Evolutionary conservation across 2,797 vertebrate genomes (phyloP).

Genomic region (Muscicapa striata): DNA sequence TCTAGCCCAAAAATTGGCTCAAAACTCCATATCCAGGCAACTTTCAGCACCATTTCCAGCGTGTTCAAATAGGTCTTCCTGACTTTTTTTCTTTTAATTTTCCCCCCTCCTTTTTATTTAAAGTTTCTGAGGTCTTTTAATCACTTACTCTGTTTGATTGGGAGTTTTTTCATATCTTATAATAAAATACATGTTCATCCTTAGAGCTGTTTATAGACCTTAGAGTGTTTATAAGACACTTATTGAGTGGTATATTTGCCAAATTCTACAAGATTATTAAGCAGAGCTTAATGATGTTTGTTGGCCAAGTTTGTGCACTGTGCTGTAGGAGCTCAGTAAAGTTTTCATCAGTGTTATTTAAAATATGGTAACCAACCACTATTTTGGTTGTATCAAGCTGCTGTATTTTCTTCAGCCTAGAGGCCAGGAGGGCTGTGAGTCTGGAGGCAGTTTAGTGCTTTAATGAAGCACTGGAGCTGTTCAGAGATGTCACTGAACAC

Average conservation of each 20-base stretch:
- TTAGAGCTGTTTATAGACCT: no score
- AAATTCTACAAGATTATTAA: conserved; percentile 45
- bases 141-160: not conserved
- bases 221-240: conserved; percentile 33
- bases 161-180: not conserved
- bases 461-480: not conserved
- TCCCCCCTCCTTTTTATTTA: fast-evolving
- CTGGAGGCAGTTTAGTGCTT: not conserved
- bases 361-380: not conserved
- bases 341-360: not conserved
- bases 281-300: conserved; percentile 44
- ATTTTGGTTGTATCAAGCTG: not conserved
- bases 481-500: not conserved
- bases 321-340: conserved; percentile 29
- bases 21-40: not conserved
- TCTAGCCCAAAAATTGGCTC: not conserved
- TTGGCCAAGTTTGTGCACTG: conserved; percentile 22
- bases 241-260: conserved; percentile 35
- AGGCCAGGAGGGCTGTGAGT: not conserved
- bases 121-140: not conserved
- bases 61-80: not conserved
- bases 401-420: not conserved
- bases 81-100: not conserved
- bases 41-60: not conserved
- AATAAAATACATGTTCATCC: not conserved